Percentiles rank a stretch among this genome's conserved stretches.
These are phyloP conservation scores for Drosophila nigricruria DNA, from an alignment of 2,888 invertebrate genomes.

Conservation along the genomic window DNA sequence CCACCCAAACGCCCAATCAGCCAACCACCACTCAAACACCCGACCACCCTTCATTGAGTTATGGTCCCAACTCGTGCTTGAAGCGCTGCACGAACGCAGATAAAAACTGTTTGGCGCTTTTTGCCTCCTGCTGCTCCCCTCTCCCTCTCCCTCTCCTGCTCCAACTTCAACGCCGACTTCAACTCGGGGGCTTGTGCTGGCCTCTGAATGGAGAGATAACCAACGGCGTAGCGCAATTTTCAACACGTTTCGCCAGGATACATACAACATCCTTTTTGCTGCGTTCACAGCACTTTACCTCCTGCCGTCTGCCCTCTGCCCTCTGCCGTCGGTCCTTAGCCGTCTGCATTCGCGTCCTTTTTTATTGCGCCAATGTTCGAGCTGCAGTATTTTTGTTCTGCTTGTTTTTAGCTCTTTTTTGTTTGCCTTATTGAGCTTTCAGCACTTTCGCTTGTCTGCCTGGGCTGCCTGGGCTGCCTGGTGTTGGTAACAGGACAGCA, in stretches of 20 bases:
- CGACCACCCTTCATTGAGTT: slow-evolving; percentile 58
- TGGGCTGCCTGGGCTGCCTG: not conserved
- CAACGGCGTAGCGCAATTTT: slow-evolving; percentile 79
- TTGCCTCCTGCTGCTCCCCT: slow-evolving; percentile 3
- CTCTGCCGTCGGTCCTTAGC: slow-evolving; percentile 10
- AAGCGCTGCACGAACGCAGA: slow-evolving; percentile 77
- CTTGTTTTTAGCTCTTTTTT: slow-evolving; percentile 27
- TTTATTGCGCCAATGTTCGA: slow-evolving; percentile 47
- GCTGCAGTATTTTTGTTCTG: slow-evolving; percentile 34
- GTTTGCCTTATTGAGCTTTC: slow-evolving; percentile 80
- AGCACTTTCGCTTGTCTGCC: slow-evolving; percentile 72
- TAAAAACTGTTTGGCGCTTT: slow-evolving; percentile 74
- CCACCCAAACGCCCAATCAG: not conserved
- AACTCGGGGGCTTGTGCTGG: slow-evolving; percentile 8
- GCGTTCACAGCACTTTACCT: slow-evolving; percentile 42
- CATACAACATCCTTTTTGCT: slow-evolving; percentile 62
- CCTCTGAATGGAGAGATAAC: slow-evolving; percentile 82
- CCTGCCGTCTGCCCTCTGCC: slow-evolving; percentile 13
- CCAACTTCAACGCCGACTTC: not conserved
- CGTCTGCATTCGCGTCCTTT: slow-evolving; percentile 16
- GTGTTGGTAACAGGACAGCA: slow-evolving; percentile 8
- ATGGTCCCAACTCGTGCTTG: slow-evolving; percentile 70
- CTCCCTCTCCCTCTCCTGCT: not conserved
- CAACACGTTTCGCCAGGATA: slow-evolving; percentile 72
- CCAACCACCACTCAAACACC: not conserved